A percentile compares a stretch with the other conserved stretches of the same genome.
phyloP scores from a whole-genome alignment of 2,888 invertebrate genomes.

The Lumbricus terrestris region DNA sequence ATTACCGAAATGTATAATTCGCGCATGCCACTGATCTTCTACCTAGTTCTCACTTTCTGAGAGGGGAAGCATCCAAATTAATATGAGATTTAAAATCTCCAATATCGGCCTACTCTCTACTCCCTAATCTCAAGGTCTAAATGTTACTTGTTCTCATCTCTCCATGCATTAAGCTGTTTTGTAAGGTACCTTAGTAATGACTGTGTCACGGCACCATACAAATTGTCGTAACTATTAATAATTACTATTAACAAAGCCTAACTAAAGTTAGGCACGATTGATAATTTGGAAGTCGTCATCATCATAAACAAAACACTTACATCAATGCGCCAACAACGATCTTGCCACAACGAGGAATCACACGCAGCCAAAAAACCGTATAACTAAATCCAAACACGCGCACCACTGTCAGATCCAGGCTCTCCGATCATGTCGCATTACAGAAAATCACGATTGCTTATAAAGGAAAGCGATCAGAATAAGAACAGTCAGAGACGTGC shows the following conservation, averaged over 20 bases:
- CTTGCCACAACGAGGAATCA: neutral
- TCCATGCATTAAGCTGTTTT: too few species aligned
- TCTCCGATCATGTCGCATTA: neutral
- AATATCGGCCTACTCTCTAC: too few species aligned
- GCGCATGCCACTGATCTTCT: neutral
- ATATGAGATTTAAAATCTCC: neutral
- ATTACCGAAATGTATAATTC: neutral
- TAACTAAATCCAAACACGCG: neutral
- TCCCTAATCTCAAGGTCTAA: too few species aligned
- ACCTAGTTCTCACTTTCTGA: neutral
- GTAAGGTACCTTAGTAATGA: too few species aligned
- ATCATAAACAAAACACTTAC: neutral
- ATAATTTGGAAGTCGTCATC: neutral
- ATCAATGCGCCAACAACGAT: neutral
- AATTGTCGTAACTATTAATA: too few species aligned
- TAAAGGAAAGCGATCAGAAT: too few species aligned
- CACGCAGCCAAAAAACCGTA: neutral
- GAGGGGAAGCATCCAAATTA: neutral
- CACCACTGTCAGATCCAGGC: neutral
- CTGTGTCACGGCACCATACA: too few species aligned
- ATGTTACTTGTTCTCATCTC: too few species aligned
- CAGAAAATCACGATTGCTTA: neutral
- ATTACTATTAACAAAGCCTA: too few species aligned
- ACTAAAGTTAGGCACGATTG: too few species aligned
- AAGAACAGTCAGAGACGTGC: neutral